phyloP scores from a whole-genome alignment of 2,888 invertebrate genomes.

The Agriotes lineatus region DNA sequence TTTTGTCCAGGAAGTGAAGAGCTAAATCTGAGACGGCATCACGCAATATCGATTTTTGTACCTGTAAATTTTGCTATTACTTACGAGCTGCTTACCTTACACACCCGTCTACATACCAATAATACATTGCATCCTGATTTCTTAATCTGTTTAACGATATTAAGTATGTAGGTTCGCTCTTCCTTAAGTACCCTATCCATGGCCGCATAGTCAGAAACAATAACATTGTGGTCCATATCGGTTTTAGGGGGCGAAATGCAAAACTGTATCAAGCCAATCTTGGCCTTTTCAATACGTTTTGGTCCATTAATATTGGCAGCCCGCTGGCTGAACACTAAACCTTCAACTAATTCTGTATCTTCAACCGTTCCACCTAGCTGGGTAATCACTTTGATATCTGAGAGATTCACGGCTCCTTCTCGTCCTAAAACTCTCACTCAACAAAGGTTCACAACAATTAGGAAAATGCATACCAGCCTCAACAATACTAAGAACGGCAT shows the following conservation, averaged over 20 bases:
- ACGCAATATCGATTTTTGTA: conserved; percentile 81
- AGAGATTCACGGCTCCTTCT: conserved; percentile 85
- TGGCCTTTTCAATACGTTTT: conserved; percentile 95
- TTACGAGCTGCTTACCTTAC: no score
- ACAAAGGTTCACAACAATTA: no score
- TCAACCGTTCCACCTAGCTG: conserved; percentile 98
- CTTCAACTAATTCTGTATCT: conserved; percentile 95
- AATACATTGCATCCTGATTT: conserved; percentile 98
- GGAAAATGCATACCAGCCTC: conserved; percentile 71
- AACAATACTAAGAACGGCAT: conserved; percentile 91
- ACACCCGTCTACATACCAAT: conserved; percentile 83
- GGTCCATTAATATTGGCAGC: conserved; percentile 93
- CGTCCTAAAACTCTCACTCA: conserved; percentile 64
- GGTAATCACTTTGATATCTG: conserved; percentile 96
- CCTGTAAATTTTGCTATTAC: no score
- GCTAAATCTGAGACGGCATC: conserved; percentile 98
- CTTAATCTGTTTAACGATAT: conserved; percentile 99
- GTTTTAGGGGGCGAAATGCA: conserved; percentile 99
- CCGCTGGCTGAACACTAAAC: conserved; percentile 94
- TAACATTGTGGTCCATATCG: conserved; percentile 97
- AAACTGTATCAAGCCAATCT: conserved; percentile 98
- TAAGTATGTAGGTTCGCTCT: conserved; percentile 96
- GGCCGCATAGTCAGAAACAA: conserved; percentile 99
- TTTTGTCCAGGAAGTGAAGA: conserved; percentile 97
- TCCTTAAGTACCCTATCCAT: conserved; percentile 99